Evolutionary conservation across 1,140 invertebrate genomes (phyloP), one percentile per base, ranked within the genome.

Genomic region (Neodiprion virginianus): DNA sequence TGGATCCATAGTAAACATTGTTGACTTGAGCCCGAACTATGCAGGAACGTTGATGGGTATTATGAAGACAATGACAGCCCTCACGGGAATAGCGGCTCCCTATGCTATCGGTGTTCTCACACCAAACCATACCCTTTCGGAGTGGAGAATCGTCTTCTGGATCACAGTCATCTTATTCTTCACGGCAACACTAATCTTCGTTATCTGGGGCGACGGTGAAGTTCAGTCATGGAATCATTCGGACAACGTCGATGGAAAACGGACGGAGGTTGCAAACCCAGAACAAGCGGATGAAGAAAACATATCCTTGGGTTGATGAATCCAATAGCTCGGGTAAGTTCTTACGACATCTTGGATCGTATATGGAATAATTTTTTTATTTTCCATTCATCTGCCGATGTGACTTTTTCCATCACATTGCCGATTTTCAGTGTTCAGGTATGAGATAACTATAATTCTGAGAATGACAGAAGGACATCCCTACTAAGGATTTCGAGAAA

Each of bases 21-120:
- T 96, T 71, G 95, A 96, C 85, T 90, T 97, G 74, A 93, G 93
- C 40, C 93, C 94, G 10, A 95, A 94, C 86, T 94, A 92, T 85
- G 93, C 94, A 17, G 94, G 95, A 72, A 93, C 92, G 3, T 87
- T 95, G 21, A 96, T 95, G 89, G 95, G 94, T 5, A 90, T 96
- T 69, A 93, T 95, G 1, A 96, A 96, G 83, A 94, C 94, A 1
- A 92, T 95, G 72, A 95, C 94, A 9, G 94, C 94, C 1, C 89
- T 96, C 1, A 93, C 94, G 70, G 95, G 93, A 7, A 95, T 96
- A 72, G 87, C 96, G 4, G 92, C 92, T 40, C 95, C 95, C 0
- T 92, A 92, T 81, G 85, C 96, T 17, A 93, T 95, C 49, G 94
- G 94, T 72, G 88, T 92, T 14, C 88, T 96, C 76, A 95, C 93